phyloP scores from a whole-genome alignment of 2,113 vertebrate genomes.

The Chitala chitala region DNA sequence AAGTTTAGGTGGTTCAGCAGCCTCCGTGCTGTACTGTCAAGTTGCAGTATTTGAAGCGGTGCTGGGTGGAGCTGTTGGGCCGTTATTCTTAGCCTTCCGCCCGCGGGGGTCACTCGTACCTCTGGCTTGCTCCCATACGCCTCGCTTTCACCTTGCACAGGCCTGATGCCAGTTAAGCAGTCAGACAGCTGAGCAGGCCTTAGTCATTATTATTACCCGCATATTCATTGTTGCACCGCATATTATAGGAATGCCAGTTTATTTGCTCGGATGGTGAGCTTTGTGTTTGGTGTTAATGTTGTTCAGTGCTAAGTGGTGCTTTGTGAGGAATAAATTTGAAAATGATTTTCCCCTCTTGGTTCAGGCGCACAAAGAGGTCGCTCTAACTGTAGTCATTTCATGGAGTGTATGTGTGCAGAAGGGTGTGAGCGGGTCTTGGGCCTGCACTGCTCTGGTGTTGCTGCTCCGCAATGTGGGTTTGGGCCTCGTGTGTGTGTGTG shows the following conservation, averaged over 20 bases:
- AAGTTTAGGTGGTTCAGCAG: too few species aligned
- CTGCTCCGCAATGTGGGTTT: too few species aligned
- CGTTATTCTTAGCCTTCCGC: too few species aligned
- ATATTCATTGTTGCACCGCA: neutral
- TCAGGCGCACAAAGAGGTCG: neutral
- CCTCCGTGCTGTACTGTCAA: too few species aligned
- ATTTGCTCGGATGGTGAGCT: neutral
- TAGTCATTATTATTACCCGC: neutral
- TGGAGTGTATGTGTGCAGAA: neutral
- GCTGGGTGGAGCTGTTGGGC: too few species aligned
- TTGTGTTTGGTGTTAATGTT: neutral
- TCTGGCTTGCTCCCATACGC: too few species aligned
- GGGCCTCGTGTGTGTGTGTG: too few species aligned
- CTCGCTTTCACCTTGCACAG: too few species aligned
- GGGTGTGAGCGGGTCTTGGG: neutral
- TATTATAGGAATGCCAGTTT: neutral
- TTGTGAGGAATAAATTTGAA: neutral
- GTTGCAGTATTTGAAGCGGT: too few species aligned
- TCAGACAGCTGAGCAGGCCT: neutral
- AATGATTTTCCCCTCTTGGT: slow-evolving; percentile 7
- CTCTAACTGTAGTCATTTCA: neutral
- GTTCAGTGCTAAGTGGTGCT: neutral
- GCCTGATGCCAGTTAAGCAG: too few species aligned
- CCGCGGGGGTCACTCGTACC: too few species aligned
- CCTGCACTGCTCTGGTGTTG: too few species aligned